Percentiles rank a stretch among this genome's conserved stretches.
Evolutionary conservation across 2,888 invertebrate species (phyloP).

Genomic region (Schizotus pectinicornis): DNA sequence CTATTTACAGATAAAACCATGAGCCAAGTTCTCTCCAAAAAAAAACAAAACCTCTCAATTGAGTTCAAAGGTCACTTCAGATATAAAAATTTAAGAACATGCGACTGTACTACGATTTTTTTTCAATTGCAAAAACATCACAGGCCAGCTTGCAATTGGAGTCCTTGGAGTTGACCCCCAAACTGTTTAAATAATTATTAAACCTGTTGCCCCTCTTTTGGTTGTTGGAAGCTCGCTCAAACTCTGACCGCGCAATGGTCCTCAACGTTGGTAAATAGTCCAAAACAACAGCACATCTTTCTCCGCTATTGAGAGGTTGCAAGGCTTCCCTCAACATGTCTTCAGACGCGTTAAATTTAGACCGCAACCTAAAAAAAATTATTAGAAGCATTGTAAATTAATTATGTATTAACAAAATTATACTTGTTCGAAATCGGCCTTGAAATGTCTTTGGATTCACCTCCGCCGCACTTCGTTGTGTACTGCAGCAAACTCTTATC

Average conservation of each 20-base stretch:
- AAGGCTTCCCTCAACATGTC: slow-evolving; percentile 62
- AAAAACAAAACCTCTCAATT: too few relatives aligned
- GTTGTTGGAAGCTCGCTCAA: slow-evolving; percentile 63
- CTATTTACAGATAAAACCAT: too few relatives aligned
- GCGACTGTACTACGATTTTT: background rate
- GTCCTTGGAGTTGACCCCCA: slow-evolving; percentile 29
- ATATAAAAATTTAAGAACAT: too few relatives aligned
- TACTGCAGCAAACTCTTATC: slow-evolving; percentile 35
- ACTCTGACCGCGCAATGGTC: slow-evolving; percentile 73
- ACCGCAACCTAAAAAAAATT: slow-evolving; percentile 59
- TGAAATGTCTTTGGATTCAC: slow-evolving; percentile 36
- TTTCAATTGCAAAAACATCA: slow-evolving; percentile 18
- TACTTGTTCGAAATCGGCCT: slow-evolving; percentile 36
- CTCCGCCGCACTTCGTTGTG: slow-evolving; percentile 19
- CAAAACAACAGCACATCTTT: slow-evolving; percentile 63
- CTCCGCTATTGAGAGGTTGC: slow-evolving; percentile 59
- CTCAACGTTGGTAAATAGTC: slow-evolving; percentile 77
- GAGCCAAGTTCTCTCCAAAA: too few relatives aligned
- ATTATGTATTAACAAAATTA: slow-evolving; percentile 1
- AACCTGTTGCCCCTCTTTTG: slow-evolving; percentile 76
- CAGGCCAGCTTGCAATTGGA: slow-evolving; percentile 27
- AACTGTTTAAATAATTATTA: slow-evolving; percentile 70
- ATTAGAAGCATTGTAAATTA: too few relatives aligned
- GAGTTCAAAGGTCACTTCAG: too few relatives aligned
- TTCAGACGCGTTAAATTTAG: slow-evolving; percentile 53